Conservation (phyloP, 2,113 vertebrate species). For the Himantopus leucocephalus region DNA sequence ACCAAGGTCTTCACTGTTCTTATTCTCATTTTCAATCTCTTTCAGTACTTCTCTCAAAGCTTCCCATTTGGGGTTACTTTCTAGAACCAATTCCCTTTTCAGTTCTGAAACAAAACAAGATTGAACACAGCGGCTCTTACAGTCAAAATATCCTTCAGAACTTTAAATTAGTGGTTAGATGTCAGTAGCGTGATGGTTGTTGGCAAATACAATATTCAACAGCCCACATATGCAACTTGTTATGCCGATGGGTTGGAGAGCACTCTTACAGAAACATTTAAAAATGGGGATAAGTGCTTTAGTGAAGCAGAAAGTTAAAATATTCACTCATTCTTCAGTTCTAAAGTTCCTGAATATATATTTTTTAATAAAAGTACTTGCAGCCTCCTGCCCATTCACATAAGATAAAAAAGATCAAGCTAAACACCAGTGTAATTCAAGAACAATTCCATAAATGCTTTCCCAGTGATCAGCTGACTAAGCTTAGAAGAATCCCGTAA, state of each 20-base stretch:
- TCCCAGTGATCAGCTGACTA: neutral
- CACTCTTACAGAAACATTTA: neutral
- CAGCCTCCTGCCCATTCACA: neutral
- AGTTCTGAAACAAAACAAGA: conserved; percentile 74
- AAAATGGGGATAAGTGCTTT: neutral
- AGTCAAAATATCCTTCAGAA: conserved; percentile 3
- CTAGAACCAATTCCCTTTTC: conserved; percentile 87
- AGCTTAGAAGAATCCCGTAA: neutral
- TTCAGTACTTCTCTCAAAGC: conserved; percentile 89
- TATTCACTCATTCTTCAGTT: neutral
- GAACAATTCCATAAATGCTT: neutral
- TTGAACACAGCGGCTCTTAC: neutral
- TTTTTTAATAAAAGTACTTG: neutral
- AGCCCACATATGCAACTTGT: neutral
- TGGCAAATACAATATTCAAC: neutral
- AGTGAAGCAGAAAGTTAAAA: neutral
- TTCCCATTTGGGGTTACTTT: conserved; percentile 95
- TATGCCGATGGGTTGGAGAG: neutral
- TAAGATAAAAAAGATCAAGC: neutral
- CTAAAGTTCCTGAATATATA: neutral
- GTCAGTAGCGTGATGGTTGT: neutral
- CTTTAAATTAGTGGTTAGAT: neutral
- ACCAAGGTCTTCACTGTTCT: conserved; percentile 80
- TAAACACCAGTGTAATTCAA: neutral
- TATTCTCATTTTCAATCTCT: conserved; percentile 93